Conservation (phyloP, 2,797 vertebrate species). For the Crax fasciolata region DNA sequence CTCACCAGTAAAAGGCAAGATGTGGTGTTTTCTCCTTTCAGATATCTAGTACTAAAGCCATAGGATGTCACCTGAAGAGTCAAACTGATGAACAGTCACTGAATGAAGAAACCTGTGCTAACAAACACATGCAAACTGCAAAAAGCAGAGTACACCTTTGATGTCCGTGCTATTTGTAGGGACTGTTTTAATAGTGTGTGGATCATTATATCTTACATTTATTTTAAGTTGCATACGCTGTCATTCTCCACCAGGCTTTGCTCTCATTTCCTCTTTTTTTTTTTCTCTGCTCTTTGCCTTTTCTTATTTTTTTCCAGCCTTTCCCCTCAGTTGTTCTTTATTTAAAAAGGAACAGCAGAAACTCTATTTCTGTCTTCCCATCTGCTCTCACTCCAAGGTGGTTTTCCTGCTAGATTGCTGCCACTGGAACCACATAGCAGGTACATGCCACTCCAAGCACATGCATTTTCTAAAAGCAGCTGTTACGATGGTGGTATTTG, state of each 20-base stretch:
- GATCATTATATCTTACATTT: background rate
- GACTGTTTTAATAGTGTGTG: conserved; percentile 11
- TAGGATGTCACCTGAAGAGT: background rate
- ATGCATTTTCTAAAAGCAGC: conserved; percentile 4
- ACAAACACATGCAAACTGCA: conserved; percentile 11
- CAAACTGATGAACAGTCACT: background rate
- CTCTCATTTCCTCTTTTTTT: fast-evolving
- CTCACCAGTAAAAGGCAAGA: background rate
- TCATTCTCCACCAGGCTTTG: background rate
- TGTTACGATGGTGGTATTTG: background rate
- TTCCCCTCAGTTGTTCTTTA: background rate
- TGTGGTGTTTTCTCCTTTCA: background rate
- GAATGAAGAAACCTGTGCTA: background rate
- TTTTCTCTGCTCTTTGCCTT: background rate
- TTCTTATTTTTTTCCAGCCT: background rate
- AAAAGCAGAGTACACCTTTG: conserved; percentile 20
- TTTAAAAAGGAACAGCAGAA: background rate
- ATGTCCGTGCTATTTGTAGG: background rate
- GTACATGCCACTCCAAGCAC: background rate
- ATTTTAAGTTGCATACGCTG: background rate
- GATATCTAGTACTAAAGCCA: background rate
- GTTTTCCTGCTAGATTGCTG: background rate
- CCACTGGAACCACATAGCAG: background rate
- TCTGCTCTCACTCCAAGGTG: background rate
- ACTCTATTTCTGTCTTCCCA: conserved; percentile 28